Percentiles rank a stretch among this genome's conserved stretches.
Conservation (phyloP, 2,113 vertebrate species). For the Phylloscopus trochilus region DNA sequence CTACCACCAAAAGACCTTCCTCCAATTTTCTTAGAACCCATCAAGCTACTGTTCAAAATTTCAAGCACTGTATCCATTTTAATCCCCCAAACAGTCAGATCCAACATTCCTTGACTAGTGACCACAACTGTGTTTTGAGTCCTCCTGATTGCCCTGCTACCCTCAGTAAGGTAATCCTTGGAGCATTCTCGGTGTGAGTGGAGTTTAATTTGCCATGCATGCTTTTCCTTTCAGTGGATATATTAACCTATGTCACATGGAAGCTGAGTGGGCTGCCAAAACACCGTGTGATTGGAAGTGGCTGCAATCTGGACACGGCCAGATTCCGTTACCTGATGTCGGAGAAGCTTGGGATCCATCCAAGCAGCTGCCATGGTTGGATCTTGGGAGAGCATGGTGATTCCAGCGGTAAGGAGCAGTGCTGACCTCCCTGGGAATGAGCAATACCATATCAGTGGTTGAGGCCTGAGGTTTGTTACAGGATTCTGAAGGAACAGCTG, state of each 20-base stretch:
- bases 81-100: background rate
- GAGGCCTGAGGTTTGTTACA: background rate
- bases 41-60: background rate
- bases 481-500: background rate
- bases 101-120: background rate
- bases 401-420: constrained; percentile 85
- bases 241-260: constrained; percentile 96
- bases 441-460: rapidly evolving
- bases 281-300: constrained; percentile 93
- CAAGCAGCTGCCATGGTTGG: constrained; percentile 95
- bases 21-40: background rate
- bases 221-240: constrained; percentile 81
- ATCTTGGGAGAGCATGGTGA: constrained; percentile 95
- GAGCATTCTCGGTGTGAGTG: background rate
- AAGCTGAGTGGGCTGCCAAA: constrained; percentile 97
- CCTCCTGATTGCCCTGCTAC: background rate
- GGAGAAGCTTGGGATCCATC: constrained; percentile 88
- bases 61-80: background rate
- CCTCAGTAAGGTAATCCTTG: background rate
- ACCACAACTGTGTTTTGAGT: background rate
- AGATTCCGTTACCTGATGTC: constrained; percentile 93
- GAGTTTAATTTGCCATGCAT: background rate
- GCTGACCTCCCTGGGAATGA: background rate
- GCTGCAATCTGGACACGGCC: constrained; percentile 95
- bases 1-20: too few relatives aligned